Evolutionary conservation across 2,888 invertebrate species (phyloP).

Genomic region (Anarsia innoxiella): DNA sequence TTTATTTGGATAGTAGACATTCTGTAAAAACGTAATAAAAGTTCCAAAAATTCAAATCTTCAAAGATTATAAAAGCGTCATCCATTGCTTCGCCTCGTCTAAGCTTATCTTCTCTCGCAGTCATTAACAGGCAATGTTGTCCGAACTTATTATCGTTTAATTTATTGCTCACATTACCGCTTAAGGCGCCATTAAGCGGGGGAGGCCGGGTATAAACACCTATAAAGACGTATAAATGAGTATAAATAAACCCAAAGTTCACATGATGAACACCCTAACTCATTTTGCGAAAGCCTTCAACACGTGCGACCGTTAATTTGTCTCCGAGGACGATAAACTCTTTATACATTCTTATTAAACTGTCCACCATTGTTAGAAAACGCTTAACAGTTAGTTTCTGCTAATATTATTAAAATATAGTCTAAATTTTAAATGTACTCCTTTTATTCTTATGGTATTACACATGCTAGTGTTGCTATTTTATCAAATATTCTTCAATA

Average conservation of each 20-base stretch:
- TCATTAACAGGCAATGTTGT: constrained; percentile 59
- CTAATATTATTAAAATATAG: no score
- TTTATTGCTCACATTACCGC: constrained; percentile 71
- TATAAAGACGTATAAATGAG: neutral
- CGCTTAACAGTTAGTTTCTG: no score
- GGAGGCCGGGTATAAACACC: constrained; percentile 47
- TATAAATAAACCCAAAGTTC: constrained; percentile 47
- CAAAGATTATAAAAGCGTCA: neutral
- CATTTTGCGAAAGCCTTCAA: constrained; percentile 22
- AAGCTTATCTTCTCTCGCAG: constrained; percentile 16
- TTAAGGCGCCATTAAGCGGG: constrained; percentile 64
- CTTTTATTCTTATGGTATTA: no score
- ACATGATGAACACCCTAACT: constrained; percentile 47
- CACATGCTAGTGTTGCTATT: no score
- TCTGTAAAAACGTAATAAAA: no score
- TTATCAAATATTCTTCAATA: no score
- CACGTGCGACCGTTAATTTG: constrained; percentile 45
- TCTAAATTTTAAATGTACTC: no score
- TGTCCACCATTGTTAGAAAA: constrained; percentile 1
- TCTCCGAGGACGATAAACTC: constrained; percentile 54
- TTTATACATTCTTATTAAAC: constrained; percentile 54
- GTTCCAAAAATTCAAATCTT: no score
- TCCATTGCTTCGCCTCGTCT: constrained; percentile 6
- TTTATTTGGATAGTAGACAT: no score
- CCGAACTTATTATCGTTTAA: constrained; percentile 72